Percentiles rank a stretch among this genome's conserved stretches.
phyloP scores from a whole-genome alignment of 2,888 invertebrate genomes.

The Diabrotica balteata region DNA sequence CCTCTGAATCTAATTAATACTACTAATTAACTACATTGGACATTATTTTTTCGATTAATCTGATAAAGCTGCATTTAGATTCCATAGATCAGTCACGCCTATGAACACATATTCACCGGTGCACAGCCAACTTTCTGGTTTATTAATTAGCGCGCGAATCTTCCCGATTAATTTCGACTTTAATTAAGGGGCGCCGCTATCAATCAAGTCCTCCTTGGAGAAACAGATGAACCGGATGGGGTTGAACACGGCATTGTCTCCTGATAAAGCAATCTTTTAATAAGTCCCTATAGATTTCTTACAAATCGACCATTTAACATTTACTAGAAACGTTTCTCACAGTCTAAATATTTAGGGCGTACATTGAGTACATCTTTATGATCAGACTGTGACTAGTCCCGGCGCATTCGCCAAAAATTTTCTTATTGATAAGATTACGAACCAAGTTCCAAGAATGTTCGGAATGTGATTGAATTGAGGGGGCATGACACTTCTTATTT shows the following conservation, averaged over 20 bases:
- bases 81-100: constrained; percentile 18
- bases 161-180: constrained; percentile 55
- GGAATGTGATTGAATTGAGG: constrained; percentile 30
- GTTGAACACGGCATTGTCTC: constrained; percentile 55
- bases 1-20: no score
- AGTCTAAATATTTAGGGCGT: no score
- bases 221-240: constrained; percentile 48
- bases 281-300: constrained; percentile 49
- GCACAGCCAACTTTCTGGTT: constrained; percentile 45
- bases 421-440: neutral
- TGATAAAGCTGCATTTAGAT: no score
- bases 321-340: no score
- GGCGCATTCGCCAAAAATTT: constrained; percentile 10
- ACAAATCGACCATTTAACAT: no score
- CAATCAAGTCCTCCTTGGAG: constrained; percentile 50
- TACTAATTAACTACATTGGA: no score
- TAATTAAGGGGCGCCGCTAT: constrained; percentile 55
- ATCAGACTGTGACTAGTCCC: constrained; percentile 50
- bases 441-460: constrained; percentile 35
- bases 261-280: constrained; percentile 59
- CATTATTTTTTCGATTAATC: no score
- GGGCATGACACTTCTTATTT: constrained; percentile 23
- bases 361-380: no score
- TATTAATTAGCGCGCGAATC: constrained; percentile 54
- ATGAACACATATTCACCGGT: constrained; percentile 5